Percentiles rank a stretch among this genome's conserved stretches.
These are phyloP conservation scores for Cenopis cana DNA, from an alignment of 2,888 invertebrate genomes.

Conservation along the genomic window DNA sequence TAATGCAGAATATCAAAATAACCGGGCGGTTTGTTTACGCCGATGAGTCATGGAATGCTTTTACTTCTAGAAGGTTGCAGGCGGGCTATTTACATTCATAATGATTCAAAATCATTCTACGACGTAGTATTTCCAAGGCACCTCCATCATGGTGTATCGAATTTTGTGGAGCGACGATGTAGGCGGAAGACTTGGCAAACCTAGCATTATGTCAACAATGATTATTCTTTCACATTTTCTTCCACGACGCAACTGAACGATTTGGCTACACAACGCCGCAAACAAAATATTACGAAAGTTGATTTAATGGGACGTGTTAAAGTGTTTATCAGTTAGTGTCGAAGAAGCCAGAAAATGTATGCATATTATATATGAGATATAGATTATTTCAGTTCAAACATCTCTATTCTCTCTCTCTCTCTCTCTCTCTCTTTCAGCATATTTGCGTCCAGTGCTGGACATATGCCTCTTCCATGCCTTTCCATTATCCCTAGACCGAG, in stretches of 20 bases:
- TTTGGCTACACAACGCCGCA: slow-evolving; percentile 4
- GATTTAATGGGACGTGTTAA: not conserved
- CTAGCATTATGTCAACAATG: slow-evolving; percentile 17
- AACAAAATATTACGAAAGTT: slow-evolving; percentile 1
- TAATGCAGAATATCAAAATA: slow-evolving; percentile 39
- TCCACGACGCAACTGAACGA: slow-evolving; percentile 16
- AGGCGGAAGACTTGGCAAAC: slow-evolving; percentile 20
- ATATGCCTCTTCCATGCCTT: no score
- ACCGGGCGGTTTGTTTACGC: slow-evolving; percentile 21
- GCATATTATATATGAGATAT: no score
- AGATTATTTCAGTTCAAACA: not conserved
- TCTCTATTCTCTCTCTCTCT: no score
- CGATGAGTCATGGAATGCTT: slow-evolving; percentile 35
- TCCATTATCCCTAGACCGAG: slow-evolving; percentile 24
- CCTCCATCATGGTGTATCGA: slow-evolving; percentile 22
- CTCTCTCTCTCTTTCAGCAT: no score
- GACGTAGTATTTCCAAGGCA: slow-evolving; percentile 28
- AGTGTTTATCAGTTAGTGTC: not conserved
- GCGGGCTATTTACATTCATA: slow-evolving; percentile 41
- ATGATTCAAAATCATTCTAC: slow-evolving; percentile 41
- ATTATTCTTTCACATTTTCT: slow-evolving; percentile 25
- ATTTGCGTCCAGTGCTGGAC: no score
- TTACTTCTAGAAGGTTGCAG: slow-evolving; percentile 39
- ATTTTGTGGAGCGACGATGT: slow-evolving; percentile 13
- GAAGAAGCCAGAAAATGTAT: not conserved